Evolutionary conservation across 1,140 invertebrate genomes (phyloP), one percentile per base, ranked within the genome.

Genomic region (Caenorhabditis brenneri): DNA sequence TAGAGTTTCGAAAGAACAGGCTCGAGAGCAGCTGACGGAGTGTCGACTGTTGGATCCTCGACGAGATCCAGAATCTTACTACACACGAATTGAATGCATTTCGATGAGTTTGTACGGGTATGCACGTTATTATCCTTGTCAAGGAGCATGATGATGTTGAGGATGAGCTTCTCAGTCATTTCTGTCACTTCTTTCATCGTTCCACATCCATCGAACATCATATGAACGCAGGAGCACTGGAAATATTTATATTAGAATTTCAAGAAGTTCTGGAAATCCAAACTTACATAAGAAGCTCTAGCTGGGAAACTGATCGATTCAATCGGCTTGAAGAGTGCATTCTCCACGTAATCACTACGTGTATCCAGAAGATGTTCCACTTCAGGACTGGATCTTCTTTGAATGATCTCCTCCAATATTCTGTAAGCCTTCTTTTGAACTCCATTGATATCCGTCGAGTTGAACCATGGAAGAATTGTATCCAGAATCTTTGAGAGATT

Each of bases 361-460:
- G 31, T 51, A 1, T 80, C 79, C 9, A 80, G 48, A 19, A 83
- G 22, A 29, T 53, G 36, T 31, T 83, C 82, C 15, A 83, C 46
- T 29, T 83, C 69, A 1, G 49, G 42, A 46, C 15, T 24, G 0
- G 58, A 79, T 55, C 82, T 83, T 29, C 86, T 55, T 60, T 84
- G 48, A 24, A 87, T 46, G 36, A 87, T 48, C 42, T 87, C 86
- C 36, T 87, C 86, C 10, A 87, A 49, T 16, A 87, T 83, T 22
- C 86, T 78, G 55, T 53, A 87, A 1, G 86, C 81, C 79, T 87
- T 87, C 74, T 87, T 87, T 60, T 87, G 86, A 29, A 87, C 46
- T 22, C 74, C 65, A 39, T 46, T 74, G 10, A 19, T 55, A 55
- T 49, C 80, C 19, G 29, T 39, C 12, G 82, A 83, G 39, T 82